Percentiles rank a stretch among this genome's conserved stretches.
Conservation (phyloP, 2,888 invertebrate species). For the Cheilosia vulpina region DNA sequence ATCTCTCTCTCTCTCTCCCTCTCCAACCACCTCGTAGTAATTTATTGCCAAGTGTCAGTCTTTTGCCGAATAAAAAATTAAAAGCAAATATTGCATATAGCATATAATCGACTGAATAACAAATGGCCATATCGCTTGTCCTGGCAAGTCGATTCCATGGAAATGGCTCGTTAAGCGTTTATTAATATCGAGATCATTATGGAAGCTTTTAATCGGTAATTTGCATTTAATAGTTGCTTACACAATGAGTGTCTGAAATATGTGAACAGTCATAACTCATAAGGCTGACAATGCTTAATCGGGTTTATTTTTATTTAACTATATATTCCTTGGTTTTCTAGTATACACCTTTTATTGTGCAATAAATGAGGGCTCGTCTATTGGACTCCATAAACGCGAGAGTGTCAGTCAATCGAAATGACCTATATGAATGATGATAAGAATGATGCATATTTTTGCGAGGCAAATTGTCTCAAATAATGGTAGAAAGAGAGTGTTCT, state of each 20-base stretch:
- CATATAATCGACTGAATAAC: conserved; percentile 55
- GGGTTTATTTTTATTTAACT: conserved; percentile 39
- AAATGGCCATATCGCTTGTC: conserved; percentile 22
- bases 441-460: no score
- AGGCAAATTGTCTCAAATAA: no score
- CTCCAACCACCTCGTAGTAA: conserved; percentile 30
- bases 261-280: conserved; percentile 30
- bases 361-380: no score
- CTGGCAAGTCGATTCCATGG: conserved; percentile 16
- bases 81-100: conserved; percentile 63
- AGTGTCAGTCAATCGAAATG: no score
- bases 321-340: conserved; percentile 1
- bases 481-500: no score
- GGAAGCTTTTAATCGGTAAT: conserved; percentile 61
- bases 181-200: conserved; percentile 65
- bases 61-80: conserved; percentile 61
- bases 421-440: no score
- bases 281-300: conserved; percentile 41
- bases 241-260: conserved; percentile 55
- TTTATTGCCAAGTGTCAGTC: conserved; percentile 60
- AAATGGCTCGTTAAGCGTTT: conserved; percentile 66
- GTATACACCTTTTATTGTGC: not conserved
- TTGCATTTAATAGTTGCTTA: conserved; percentile 50
- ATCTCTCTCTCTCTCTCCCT: not conserved
- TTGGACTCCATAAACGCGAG: no score